Conservation (phyloP, 23 tunicate genomes). For the Pegea sp. region DNA sequence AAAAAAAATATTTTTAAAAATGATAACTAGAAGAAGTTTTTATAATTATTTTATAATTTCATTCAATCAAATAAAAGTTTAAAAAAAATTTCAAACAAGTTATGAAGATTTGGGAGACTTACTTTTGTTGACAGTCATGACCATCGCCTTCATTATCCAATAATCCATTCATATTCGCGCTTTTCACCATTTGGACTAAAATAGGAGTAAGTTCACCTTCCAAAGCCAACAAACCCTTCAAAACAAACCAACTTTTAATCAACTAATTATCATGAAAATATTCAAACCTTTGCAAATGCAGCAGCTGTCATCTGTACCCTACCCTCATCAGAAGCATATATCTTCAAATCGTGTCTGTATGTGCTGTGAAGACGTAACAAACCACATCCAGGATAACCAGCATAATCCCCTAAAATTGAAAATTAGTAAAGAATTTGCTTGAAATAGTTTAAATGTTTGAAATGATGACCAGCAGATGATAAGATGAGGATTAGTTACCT, state of each 20-base stretch:
- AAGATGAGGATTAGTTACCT: not conserved
- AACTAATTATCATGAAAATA: not conserved
- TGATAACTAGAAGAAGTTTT: no score
- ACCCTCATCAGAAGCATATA: conserved; percentile 99
- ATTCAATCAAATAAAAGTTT: not conserved
- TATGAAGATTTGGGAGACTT: no score
- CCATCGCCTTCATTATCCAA: conserved; percentile 91
- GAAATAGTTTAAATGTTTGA: no score
- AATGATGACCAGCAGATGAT: no score
- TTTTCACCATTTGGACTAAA: conserved; percentile 97
- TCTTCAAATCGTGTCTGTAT: conserved; percentile 92
- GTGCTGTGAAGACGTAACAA: conserved; percentile 88
- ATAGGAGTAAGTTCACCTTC: conserved; percentile 99
- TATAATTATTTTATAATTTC: no score
- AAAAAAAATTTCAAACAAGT: not conserved
- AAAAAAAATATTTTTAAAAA: no score
- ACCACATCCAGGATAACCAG: conserved; percentile 99
- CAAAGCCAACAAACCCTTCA: conserved; percentile 81
- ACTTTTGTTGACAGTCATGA: conserved; percentile 85
- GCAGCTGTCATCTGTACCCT: conserved; percentile 99
- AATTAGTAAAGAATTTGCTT: no score
- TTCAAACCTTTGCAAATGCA: conserved; percentile 86
- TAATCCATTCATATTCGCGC: conserved; percentile 97
- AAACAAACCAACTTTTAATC: not conserved
- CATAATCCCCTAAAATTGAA: conserved; percentile 96